phyloP scores from a whole-genome alignment of 2,888 invertebrate genomes.

The Euphydryas editha region DNA sequence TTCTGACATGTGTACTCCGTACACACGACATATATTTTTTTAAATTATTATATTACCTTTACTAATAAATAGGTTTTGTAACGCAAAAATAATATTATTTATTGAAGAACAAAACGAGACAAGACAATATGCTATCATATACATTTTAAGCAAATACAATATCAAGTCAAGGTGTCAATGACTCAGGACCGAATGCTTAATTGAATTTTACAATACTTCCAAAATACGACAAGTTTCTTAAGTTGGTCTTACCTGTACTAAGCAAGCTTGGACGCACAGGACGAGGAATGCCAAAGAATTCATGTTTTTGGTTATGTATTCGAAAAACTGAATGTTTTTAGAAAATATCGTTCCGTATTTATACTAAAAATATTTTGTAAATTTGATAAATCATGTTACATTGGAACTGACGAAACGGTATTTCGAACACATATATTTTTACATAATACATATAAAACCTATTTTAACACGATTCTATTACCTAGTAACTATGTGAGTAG shows the following conservation, averaged over 20 bases:
- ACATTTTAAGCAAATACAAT: no score
- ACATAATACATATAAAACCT: neutral
- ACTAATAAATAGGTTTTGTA: no score
- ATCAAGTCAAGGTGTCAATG: conserved; percentile 41
- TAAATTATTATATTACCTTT: no score
- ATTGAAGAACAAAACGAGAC: no score
- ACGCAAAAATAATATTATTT: no score
- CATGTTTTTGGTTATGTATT: conserved; percentile 30
- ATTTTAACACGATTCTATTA: no score
- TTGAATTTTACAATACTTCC: conserved; percentile 36
- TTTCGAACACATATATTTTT: neutral
- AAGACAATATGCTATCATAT: no score
- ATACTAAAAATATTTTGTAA: conserved; percentile 4
- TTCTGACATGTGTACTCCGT: no score
- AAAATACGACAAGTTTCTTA: conserved; percentile 32
- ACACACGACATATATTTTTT: no score
- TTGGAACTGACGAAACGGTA: neutral
- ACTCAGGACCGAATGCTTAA: conserved; percentile 13
- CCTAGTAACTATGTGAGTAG: no score
- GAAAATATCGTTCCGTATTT: neutral
- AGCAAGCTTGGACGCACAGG: conserved; percentile 41
- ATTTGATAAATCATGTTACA: neutral
- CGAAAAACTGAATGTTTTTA: neutral
- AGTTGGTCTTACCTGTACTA: conserved; percentile 41
- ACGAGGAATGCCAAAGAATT: conserved; percentile 39